Evolutionary conservation across 2,888 invertebrate species (phyloP), one percentile per base, ranked within the genome.

Genomic region (Trichogramma evanescens): DNA sequence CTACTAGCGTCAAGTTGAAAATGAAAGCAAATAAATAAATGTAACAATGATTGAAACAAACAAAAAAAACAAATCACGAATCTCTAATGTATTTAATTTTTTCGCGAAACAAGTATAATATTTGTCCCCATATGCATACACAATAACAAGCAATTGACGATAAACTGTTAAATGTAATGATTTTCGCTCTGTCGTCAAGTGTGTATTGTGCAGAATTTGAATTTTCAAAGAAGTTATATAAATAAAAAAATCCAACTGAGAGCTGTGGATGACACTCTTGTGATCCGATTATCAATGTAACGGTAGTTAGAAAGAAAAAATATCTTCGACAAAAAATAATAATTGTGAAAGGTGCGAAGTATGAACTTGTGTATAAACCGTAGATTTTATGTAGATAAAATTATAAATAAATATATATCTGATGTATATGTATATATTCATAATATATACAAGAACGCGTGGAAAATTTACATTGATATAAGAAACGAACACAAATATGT

Each of bases 371-470:
- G 26, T 70, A 70, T 68, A 70, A 69, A 71, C 65, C 63, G 67
- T 72, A 71, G 71, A 69, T 66, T 73, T 69, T 68, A 70, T 73
- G 72, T 75, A 73, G 73, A 71, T 71, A 72, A 73, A 69, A 70
- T 55, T 62, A 59, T 38, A 57, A 42, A 39, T 41, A 54, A 54
- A 50, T 44, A 26, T 26, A 26, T 26, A 26, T 26, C 26, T 26
- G 26, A 26, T 26, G 26, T 26, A 26, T 26, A 26, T 26, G 26
- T 26, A 26, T 26, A 26, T 26, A 26, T 26, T 26, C 26, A 26
- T 26, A 26, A 26, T 26, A 26, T 26, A 26, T 26, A 54, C 8
- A 44, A 6, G 42, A 42, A 43, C 26, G 56, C 38, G 59, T 41
- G 49, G 39, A 50, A 52, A 39, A 46, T 42, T 43, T 54, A 41